Evolutionary conservation across 2,888 invertebrate genomes (phyloP).

Genomic region (Crossocerus cetratus): DNA sequence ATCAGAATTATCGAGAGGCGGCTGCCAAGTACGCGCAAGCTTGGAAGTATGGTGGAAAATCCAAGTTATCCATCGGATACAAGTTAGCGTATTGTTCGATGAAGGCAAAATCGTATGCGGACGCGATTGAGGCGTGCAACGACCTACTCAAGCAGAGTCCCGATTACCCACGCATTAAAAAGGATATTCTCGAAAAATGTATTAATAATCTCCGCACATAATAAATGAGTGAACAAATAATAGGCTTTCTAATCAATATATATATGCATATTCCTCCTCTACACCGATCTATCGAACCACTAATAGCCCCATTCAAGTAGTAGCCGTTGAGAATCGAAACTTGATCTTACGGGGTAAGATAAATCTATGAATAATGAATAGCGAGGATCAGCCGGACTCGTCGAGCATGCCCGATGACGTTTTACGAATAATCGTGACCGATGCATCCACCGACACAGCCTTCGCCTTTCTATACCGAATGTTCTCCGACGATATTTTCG

Average conservation of each 20-base stretch:
- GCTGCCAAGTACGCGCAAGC: constrained; percentile 90
- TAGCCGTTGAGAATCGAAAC: too few relatives aligned
- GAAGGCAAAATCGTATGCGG: constrained; percentile 92
- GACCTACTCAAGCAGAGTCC: constrained; percentile 89
- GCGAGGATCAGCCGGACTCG: too few relatives aligned
- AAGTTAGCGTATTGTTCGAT: constrained; percentile 94
- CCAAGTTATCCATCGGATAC: constrained; percentile 92
- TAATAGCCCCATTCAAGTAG: too few relatives aligned
- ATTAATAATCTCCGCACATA: constrained; percentile 86
- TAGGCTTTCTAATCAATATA: too few relatives aligned
- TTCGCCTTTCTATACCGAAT: constrained; percentile 45
- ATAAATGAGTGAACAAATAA: constrained; percentile 37
- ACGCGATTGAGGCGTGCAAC: constrained; percentile 94
- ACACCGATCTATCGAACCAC: too few relatives aligned
- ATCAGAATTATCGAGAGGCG: constrained; percentile 92
- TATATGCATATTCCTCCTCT: too few relatives aligned
- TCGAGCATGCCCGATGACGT: neutral
- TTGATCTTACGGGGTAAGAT: too few relatives aligned
- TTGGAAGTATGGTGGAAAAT: constrained; percentile 90
- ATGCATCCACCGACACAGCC: constrained; percentile 42
- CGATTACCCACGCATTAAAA: constrained; percentile 93
- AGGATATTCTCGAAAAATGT: constrained; percentile 95
- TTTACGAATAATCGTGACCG: constrained; percentile 48
- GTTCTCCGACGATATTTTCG: constrained; percentile 47
- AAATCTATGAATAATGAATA: too few relatives aligned